Conservation (phyloP, 2,797 vertebrate genomes). For the Macropus fuliginosus region DNA sequence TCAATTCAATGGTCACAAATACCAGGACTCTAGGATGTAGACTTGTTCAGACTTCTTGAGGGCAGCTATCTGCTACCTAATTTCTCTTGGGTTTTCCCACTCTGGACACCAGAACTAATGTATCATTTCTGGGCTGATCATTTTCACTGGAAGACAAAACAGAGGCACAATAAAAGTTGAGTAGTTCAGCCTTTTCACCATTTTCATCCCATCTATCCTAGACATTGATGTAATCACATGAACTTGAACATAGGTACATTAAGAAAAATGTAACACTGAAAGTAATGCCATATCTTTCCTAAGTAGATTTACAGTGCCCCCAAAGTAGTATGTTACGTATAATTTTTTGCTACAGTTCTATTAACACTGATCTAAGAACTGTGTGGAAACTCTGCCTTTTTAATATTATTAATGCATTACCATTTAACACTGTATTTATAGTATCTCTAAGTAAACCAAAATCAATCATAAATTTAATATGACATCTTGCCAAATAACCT, state of each 20-base stretch:
- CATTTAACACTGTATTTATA: background rate
- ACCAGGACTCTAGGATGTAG: no score
- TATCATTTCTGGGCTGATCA: no score
- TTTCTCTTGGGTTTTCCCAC: background rate
- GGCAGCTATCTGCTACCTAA: background rate
- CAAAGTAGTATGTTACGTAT: background rate
- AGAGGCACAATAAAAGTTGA: no score
- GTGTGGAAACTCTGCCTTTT: background rate
- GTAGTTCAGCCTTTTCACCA: no score
- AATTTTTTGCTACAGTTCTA: background rate
- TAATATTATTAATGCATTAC: background rate
- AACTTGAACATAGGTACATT: background rate
- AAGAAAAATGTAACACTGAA: background rate
- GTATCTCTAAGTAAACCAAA: background rate
- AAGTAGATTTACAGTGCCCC: background rate
- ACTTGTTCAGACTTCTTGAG: background rate
- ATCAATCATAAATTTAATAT: background rate
- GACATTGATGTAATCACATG: background rate
- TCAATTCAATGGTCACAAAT: no score
- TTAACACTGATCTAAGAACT: background rate
- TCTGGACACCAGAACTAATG: background rate
- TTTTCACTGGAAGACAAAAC: no score
- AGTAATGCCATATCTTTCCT: background rate
- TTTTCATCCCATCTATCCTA: no score
- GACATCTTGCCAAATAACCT: background rate